These are phyloP conservation scores for Hydrophis major DNA, from an alignment of 2,797 vertebrate genomes.

Conservation along the genomic window DNA sequence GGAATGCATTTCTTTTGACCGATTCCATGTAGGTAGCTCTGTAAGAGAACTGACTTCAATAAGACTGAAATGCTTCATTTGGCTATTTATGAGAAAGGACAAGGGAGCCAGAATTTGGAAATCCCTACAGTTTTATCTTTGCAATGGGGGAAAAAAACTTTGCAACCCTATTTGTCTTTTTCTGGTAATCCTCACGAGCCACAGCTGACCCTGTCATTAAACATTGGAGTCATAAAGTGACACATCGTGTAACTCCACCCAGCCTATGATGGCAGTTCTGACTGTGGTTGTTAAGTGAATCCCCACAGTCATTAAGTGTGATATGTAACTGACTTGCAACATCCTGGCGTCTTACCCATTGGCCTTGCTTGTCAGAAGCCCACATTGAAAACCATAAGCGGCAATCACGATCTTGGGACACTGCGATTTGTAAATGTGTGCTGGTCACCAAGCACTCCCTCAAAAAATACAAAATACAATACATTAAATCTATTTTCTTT, in stretches of 20 bases:
- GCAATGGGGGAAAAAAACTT: not conserved
- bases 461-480: not conserved
- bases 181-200: not conserved
- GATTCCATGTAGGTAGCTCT: too few relatives aligned
- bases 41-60: too few relatives aligned
- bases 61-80: not conserved
- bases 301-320: not conserved
- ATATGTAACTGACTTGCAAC: not conserved
- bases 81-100: not conserved
- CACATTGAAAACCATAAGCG: not conserved
- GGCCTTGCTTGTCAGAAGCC: not conserved
- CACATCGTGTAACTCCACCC: not conserved
- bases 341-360: not conserved
- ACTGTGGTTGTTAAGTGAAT: not conserved
- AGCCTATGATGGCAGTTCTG: not conserved
- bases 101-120: not conserved
- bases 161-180: not conserved
- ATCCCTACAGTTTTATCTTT: not conserved
- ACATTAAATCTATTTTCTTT: not conserved
- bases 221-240: not conserved
- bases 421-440: not conserved
- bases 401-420: not conserved
- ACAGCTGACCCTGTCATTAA: not conserved
- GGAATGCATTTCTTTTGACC: not conserved
- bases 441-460: not conserved